A percentile compares a stretch with the other conserved stretches of the same genome.
These are phyloP conservation scores for Lissocephala sabroskyi DNA, from an alignment of 2,888 invertebrate genomes.

Conservation along the genomic window DNA sequence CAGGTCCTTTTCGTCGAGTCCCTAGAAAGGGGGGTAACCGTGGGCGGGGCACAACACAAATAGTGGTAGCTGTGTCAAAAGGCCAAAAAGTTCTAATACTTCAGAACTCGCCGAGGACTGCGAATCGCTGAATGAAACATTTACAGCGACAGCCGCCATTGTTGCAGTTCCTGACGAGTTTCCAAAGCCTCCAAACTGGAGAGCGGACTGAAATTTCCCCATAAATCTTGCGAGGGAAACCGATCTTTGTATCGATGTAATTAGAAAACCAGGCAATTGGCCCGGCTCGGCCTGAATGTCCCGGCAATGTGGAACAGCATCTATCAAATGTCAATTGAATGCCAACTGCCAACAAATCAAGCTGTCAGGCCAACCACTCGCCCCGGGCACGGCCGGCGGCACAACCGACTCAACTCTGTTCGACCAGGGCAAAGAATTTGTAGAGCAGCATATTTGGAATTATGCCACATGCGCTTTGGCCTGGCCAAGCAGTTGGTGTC, in stretches of 20 bases:
- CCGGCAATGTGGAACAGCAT: conserved; percentile 59
- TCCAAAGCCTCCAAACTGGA: no score
- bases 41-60: not conserved
- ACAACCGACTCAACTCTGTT: conserved; percentile 34
- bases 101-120: not conserved
- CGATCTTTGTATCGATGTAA: conserved; percentile 25
- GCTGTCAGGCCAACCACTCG: conserved; percentile 43
- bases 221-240: no score
- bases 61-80: not conserved
- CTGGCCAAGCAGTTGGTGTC: conserved; percentile 40
- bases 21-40: no score
- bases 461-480: conserved; percentile 42
- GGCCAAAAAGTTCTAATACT: not conserved
- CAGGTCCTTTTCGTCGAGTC: no score
- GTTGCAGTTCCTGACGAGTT: no score
- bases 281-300: conserved; percentile 35
- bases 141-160: not conserved
- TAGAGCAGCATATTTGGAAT: conserved; percentile 60
- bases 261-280: conserved; percentile 31
- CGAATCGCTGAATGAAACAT: no score
- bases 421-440: conserved; percentile 57
- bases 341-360: conserved; percentile 64
- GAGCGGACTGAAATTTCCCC: not conserved
- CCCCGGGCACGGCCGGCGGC: not conserved
- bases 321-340: conserved; percentile 61